A percentile compares a stretch with the other conserved stretches of the same genome.
phyloP scores from a whole-genome alignment of 2,113 vertebrate genomes.

The Indicator maculatus region DNA sequence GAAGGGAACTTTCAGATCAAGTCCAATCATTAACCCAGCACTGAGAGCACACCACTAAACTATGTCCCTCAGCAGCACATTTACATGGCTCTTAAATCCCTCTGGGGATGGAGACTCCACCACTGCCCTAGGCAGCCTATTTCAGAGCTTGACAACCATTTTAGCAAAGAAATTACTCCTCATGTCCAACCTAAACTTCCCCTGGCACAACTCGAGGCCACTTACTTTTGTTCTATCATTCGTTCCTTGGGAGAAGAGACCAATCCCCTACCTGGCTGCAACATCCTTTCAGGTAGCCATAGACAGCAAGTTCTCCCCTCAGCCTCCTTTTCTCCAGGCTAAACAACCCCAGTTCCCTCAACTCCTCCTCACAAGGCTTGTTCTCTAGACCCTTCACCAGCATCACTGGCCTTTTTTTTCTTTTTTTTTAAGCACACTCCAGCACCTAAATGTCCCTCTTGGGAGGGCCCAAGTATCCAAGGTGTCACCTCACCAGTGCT shows the following conservation, averaged over 20 bases:
- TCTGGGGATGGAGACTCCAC: not conserved
- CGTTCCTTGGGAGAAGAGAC: too few relatives aligned
- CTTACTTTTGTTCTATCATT: not conserved
- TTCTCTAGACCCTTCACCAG: too few relatives aligned
- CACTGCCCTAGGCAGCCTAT: not conserved
- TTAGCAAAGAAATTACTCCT: not conserved
- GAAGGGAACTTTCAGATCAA: not conserved
- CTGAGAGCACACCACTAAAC: not conserved
- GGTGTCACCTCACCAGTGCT: too few relatives aligned
- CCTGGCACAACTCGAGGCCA: not conserved
- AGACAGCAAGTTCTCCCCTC: too few relatives aligned
- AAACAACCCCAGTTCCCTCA: too few relatives aligned
- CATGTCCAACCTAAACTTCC: not conserved
- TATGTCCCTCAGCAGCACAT: not conserved
- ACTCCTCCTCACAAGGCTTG: too few relatives aligned
- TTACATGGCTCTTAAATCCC: not conserved
- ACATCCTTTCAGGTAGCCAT: too few relatives aligned
- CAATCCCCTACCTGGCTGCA: too few relatives aligned
- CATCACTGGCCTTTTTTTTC: too few relatives aligned
- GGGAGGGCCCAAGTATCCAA: too few relatives aligned
- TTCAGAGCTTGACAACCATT: not conserved
- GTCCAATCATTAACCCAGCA: not conserved
- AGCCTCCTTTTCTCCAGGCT: too few relatives aligned
- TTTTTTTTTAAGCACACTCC: too few relatives aligned
- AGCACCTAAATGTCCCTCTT: not conserved